Conservation (phyloP, 2,888 invertebrate species). For the Microctonus brassicae region DNA sequence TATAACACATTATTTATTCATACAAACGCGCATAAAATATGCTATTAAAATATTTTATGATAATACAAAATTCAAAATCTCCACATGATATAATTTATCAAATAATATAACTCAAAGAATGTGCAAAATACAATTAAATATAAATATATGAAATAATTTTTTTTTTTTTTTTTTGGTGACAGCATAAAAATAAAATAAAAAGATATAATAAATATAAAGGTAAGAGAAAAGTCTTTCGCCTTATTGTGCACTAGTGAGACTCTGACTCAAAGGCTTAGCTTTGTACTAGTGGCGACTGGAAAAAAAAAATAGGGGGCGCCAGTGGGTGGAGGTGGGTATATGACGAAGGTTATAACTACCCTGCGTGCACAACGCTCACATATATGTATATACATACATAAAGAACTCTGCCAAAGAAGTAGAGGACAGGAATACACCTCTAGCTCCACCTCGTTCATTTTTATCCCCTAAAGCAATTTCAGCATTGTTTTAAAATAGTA, state of each 20-base stretch:
- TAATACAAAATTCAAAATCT: too few relatives aligned
- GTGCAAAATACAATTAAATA: too few relatives aligned
- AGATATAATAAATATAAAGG: constrained; percentile 11
- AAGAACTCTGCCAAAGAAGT: constrained; percentile 58
- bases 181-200: constrained; percentile 43
- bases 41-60: too few relatives aligned
- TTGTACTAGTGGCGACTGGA: constrained; percentile 55
- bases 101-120: too few relatives aligned
- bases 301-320: constrained; percentile 38
- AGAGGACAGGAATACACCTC: constrained; percentile 68
- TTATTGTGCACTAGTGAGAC: constrained; percentile 68
- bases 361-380: constrained; percentile 45
- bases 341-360: constrained; percentile 53
- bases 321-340: constrained; percentile 27
- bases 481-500: constrained; percentile 71
- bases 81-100: too few relatives aligned
- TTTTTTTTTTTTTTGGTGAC: too few relatives aligned
- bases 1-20: too few relatives aligned
- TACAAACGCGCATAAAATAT: too few relatives aligned
- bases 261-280: constrained; percentile 69
- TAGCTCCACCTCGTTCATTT: constrained; percentile 68
- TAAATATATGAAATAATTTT: too few relatives aligned
- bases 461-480: constrained; percentile 71
- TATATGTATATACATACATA: constrained; percentile 26
- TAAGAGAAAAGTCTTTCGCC: constrained; percentile 61